A percentile compares a stretch with the other conserved stretches of the same genome.
phyloP scores from a whole-genome alignment of 2,113 vertebrate genomes.

The Nibea albiflora region DNA sequence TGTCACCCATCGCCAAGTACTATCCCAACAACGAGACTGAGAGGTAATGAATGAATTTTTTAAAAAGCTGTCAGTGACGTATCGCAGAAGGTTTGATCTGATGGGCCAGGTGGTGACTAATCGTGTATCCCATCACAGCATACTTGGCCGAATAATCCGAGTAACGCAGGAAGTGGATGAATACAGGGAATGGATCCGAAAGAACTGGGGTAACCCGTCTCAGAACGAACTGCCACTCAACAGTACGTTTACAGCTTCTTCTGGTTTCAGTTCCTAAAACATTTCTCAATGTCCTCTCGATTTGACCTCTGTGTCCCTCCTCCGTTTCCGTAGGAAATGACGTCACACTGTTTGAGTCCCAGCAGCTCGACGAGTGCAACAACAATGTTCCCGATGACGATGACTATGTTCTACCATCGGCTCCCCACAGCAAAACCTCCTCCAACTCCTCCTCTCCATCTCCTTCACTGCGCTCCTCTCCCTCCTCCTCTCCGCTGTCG shows the following conservation, averaged over 20 bases:
- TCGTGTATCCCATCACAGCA: constrained; percentile 79
- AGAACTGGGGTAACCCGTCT: constrained; percentile 89
- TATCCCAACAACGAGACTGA: constrained; percentile 96
- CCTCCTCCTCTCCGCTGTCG: constrained; percentile 91
- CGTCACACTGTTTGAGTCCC: constrained; percentile 90
- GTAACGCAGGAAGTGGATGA: constrained; percentile 96
- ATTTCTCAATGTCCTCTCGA: neutral
- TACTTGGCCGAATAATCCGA: constrained; percentile 96
- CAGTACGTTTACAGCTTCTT: constrained; percentile 80
- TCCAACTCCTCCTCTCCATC: constrained; percentile 92
- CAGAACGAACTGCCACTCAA: constrained; percentile 89
- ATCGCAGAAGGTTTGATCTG: neutral
- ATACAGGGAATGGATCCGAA: constrained; percentile 96
- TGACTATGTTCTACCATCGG: constrained; percentile 79
- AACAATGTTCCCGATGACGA: constrained; percentile 90
- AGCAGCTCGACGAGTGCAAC: constrained; percentile 96
- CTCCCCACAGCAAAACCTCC: constrained; percentile 90
- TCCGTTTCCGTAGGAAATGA: constrained; percentile 88
- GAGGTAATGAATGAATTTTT: constrained; percentile 85
- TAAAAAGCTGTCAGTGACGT: neutral
- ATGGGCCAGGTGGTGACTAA: neutral
- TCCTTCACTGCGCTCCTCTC: constrained; percentile 91
- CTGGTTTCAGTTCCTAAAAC: neutral
- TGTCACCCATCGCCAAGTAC: constrained; percentile 95
- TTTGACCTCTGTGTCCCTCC: constrained; percentile 10